phyloP scores from a whole-genome alignment of 1,140 invertebrate genomes.

The Drosophila willistoni region DNA sequence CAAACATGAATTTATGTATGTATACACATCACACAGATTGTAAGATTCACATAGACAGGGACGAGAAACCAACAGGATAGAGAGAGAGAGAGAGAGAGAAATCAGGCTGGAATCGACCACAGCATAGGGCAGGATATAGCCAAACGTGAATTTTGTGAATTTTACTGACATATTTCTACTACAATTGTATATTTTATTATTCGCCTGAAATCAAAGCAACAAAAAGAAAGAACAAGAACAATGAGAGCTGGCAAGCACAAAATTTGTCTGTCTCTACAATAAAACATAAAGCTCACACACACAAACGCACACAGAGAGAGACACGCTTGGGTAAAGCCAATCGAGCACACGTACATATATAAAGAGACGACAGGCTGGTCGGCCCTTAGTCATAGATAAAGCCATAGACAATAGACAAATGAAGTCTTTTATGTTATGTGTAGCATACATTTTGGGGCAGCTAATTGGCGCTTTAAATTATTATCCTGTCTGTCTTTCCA shows the following conservation, averaged over 20 bases:
- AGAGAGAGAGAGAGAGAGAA: not conserved
- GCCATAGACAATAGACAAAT: constrained; percentile 57
- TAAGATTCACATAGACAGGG: constrained; percentile 37
- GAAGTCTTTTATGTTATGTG: constrained; percentile 48
- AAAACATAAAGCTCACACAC: constrained; percentile 35
- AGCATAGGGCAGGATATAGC: constrained; percentile 58
- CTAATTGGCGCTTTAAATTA: constrained; percentile 74
- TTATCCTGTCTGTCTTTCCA: constrained; percentile 18
- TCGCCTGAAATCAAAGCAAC: constrained; percentile 68
- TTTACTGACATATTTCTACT: constrained; percentile 79
- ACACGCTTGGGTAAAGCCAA: constrained; percentile 45
- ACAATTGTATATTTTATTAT: constrained; percentile 80
- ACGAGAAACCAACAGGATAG: constrained; percentile 20
- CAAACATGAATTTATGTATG: not conserved
- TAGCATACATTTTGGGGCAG: constrained; percentile 54
- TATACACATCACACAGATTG: constrained; percentile 27
- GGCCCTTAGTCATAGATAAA: constrained; percentile 51
- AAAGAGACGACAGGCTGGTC: constrained; percentile 29
- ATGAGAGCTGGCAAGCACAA: constrained; percentile 18
- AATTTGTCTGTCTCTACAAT: constrained; percentile 34
- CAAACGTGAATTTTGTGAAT: constrained; percentile 73
- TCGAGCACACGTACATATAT: constrained; percentile 28
- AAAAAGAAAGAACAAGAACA: constrained; percentile 29
- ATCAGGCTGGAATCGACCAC: constrained; percentile 37
- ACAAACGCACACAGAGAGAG: constrained; percentile 26